phyloP scores from a whole-genome alignment of 1,140 invertebrate genomes.

The Leguminivora glycinivorella region DNA sequence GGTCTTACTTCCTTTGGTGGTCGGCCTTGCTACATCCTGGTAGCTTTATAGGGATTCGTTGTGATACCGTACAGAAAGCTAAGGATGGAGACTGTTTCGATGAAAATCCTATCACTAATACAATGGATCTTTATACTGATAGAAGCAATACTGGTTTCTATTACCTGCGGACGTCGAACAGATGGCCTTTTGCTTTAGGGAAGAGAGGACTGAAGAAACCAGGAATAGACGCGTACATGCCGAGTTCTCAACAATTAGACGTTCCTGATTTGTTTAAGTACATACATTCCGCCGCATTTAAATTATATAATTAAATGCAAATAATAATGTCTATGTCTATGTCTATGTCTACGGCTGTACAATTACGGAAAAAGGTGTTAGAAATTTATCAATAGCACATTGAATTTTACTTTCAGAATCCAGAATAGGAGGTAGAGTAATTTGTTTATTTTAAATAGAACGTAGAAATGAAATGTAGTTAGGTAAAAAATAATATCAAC shows the following conservation, averaged over 20 bases:
- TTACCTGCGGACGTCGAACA: constrained; percentile 53
- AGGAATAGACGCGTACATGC: neutral
- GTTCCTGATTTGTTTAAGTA: neutral
- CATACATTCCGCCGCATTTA: neutral
- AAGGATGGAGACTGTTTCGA: constrained; percentile 54
- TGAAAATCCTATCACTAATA: constrained; percentile 48
- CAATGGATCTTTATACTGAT: constrained; percentile 52
- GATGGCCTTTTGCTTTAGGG: constrained; percentile 54
- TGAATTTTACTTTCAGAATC: too few species aligned
- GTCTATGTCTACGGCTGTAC: too few species aligned
- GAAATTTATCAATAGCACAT: too few species aligned
- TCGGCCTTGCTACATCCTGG: constrained; percentile 48
- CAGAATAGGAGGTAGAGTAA: too few species aligned
- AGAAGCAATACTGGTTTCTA: constrained; percentile 53
- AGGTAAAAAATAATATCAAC: too few species aligned
- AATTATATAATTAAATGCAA: neutral
- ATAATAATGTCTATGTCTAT: neutral
- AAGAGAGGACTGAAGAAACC: constrained; percentile 50
- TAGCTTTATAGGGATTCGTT: constrained; percentile 56
- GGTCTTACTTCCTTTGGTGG: constrained; percentile 53
- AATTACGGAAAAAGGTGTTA: too few species aligned
- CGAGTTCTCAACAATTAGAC: neutral
- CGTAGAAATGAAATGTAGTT: too few species aligned
- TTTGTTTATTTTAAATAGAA: too few species aligned
- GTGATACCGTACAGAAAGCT: constrained; percentile 62